Evolutionary conservation across 2,888 invertebrate species (phyloP), one percentile per base, ranked within the genome.

Genomic region (Drosophila ezoana): DNA sequence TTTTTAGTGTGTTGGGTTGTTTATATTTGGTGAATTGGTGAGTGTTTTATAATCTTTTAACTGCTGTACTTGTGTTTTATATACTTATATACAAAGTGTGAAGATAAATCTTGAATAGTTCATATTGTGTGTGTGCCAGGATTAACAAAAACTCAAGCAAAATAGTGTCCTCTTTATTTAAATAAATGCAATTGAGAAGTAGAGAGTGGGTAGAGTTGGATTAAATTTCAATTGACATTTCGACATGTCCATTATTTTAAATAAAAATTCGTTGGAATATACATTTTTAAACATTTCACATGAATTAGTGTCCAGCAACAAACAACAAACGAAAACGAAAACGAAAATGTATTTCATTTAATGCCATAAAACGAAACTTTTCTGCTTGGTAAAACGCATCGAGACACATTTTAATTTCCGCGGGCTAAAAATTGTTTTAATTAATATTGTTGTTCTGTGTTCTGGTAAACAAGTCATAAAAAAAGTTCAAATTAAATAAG

Each of bases 31-130:
- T 53, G 45, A 28, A 10, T 14, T 37, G 54, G 73, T 73, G 52
- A 33, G 52, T 58, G 44, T 49, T 23, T 13, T 32, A 58, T 41
- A 62, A 56, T 38, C 0, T 33, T 59, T 48, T 28, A 9, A 32
- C 43, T 40, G n/a, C 40, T 52, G 2, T 49, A 14, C 4, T 51
- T 41, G 18, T 61, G 41, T 43, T 52, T 63, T 64, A 62, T 49
- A n/a, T 3, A 33, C 10, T 18, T 60, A 47, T 45, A 23, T 79
- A 80, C 79, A 79, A 47, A 37, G 59, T 60, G 54, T 48, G 23
- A 20, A 44, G 38, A 59, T 23, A 33, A 48, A 54, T 48, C 49
- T 58, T 28, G 20, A n/a, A n/a, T 44, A 48, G 44, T 32, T 62
- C 45, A 75, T 49, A 62, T 44, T n/a, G 44, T 38, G 18, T 20